A percentile compares a stretch with the other conserved stretches of the same genome.
phyloP scores from a whole-genome alignment of 2,113 vertebrate genomes.

The Podarcis raffonei region DNA sequence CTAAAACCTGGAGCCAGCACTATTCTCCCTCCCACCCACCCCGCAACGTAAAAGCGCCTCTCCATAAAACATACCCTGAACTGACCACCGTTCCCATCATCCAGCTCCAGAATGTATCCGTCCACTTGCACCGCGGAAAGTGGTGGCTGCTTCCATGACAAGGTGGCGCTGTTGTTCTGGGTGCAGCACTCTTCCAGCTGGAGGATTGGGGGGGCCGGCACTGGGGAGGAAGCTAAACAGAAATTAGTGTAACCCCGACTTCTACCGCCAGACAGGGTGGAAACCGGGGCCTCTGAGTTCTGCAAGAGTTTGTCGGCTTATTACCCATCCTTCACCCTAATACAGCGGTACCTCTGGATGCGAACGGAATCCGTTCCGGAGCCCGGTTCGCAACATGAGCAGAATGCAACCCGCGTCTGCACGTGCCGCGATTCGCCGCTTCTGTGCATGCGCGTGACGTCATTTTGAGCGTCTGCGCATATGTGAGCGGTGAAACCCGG shows the following conservation, averaged over 20 bases:
- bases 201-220: constrained; percentile 93
- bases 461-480: too few relatives aligned
- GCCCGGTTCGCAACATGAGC: too few relatives aligned
- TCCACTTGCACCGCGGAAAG: constrained; percentile 92
- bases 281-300: neutral
- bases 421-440: too few relatives aligned
- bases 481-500: too few relatives aligned
- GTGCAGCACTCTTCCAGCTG: constrained; percentile 98
- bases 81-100: constrained; percentile 92
- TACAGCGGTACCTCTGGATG: too few relatives aligned
- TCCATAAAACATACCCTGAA: constrained; percentile 86
- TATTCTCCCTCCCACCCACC: too few relatives aligned
- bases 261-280: neutral
- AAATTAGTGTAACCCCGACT: constrained; percentile 68
- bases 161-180: constrained; percentile 95
- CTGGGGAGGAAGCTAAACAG: constrained; percentile 83
- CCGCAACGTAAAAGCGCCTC: neutral
- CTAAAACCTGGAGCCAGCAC: too few relatives aligned
- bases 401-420: too few relatives aligned
- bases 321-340: too few relatives aligned
- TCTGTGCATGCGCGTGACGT: too few relatives aligned
- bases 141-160: constrained; percentile 98
- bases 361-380: too few relatives aligned
- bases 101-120: constrained; percentile 96
- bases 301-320: neutral